phyloP scores from a whole-genome alignment of 1,140 invertebrate species.

The Pectinophora gossypiella region DNA sequence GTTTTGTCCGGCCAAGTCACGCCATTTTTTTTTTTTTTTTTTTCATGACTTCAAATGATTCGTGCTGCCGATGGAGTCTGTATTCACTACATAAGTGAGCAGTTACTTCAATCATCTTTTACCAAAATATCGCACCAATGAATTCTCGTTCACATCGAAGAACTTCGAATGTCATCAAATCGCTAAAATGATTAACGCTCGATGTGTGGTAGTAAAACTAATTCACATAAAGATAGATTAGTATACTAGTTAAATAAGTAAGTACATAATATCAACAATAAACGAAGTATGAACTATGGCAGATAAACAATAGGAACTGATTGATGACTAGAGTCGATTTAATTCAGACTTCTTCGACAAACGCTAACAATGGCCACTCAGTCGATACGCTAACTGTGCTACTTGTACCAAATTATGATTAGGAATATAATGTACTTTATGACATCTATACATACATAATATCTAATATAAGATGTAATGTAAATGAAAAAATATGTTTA shows the following conservation, averaged over 20 bases:
- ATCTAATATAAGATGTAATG: not conserved
- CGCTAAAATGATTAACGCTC: not conserved
- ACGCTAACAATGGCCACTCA: constrained; percentile 40
- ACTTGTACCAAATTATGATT: constrained; percentile 17
- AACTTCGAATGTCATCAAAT: not conserved
- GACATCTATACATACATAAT: not conserved
- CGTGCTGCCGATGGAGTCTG: no score
- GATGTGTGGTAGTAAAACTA: not conserved
- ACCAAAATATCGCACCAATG: no score
- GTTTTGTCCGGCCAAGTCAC: no score
- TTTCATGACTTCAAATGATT: no score
- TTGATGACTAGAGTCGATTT: constrained; percentile 33
- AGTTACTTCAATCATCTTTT: no score
- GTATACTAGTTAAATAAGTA: not conserved
- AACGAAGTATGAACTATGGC: constrained; percentile 1
- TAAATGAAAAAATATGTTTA: not conserved
- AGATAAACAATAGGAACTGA: constrained; percentile 42
- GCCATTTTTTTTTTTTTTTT: no score
- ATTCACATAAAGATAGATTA: not conserved
- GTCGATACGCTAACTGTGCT: constrained; percentile 39
- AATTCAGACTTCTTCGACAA: constrained; percentile 48
- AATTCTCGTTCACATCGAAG: not conserved
- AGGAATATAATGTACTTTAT: not conserved
- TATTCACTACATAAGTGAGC: no score
- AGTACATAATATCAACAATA: constrained; percentile 11